Percentiles rank a stretch among this genome's conserved stretches.
phyloP scores from a whole-genome alignment of 1,140 invertebrate genomes.

The Chironomus striatipennis region DNA sequence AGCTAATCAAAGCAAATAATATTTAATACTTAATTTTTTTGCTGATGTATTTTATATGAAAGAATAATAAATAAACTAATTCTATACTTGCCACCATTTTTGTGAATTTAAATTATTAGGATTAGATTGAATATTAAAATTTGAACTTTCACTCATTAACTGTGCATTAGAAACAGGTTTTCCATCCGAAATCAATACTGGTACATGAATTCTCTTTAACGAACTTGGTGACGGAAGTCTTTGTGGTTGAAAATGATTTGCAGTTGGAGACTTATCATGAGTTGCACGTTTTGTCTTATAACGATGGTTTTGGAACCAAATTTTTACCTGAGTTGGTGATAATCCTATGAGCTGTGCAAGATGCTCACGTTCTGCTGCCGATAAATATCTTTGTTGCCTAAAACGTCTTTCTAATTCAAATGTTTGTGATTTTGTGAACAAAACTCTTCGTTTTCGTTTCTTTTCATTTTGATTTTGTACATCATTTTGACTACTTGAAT shows the following conservation, averaged over 20 bases:
- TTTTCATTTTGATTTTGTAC: not conserved
- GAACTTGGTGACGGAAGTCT: not conserved
- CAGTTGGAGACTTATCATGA: not conserved
- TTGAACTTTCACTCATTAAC: not conserved
- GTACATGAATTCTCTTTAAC: not conserved
- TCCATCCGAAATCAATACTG: not conserved
- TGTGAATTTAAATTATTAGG: not conserved
- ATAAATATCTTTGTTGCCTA: conserved; percentile 24
- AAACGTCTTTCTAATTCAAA: conserved; percentile 24
- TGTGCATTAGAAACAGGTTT: not conserved
- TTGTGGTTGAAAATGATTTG: not conserved
- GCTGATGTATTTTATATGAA: too few species aligned
- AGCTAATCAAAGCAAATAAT: too few species aligned
- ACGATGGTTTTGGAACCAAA: conserved; percentile 16
- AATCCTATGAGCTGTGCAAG: conserved; percentile 20
- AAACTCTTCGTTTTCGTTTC: not conserved
- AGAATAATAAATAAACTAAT: not conserved
- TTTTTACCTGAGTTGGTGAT: conserved; percentile 24
- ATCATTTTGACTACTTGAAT: not conserved
- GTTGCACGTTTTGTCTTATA: conserved; percentile 10
- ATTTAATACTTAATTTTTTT: too few species aligned
- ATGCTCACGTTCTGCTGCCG: conserved; percentile 25
- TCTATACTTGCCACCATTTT: conserved; percentile 3
- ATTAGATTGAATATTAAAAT: not conserved
- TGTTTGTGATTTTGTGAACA: conserved; percentile 14